Evolutionary conservation across 2,113 vertebrate species (phyloP), one percentile per base, ranked within the genome.

Genomic region (Athene cunicularia): DNA sequence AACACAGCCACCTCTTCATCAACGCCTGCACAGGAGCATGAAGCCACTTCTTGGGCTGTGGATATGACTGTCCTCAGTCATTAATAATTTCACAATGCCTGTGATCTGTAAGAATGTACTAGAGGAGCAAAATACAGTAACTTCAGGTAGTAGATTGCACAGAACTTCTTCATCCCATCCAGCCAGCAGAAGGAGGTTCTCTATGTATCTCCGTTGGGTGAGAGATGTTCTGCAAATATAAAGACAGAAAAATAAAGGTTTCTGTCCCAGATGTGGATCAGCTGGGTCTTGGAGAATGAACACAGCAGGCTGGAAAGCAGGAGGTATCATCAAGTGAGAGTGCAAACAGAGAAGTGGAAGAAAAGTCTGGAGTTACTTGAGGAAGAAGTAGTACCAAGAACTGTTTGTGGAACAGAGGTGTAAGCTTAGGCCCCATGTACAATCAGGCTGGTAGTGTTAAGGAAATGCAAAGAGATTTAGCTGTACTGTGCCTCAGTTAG

Each of bases 121-220:
- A 47, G 32, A 79, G 37, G 21, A 79, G 15, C 6, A 80, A 81
- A 91, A 79, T 23, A 14, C 14, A 33, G 0, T 59, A 52, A 80
- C 14, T 79, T 67, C 49, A 52, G 30, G 11, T 33, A 60, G 19
- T 1, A 59, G 37, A 33, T 63, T 27, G 35, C 39, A 58, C 33
- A 60, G 39, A 79, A 33, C 12, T 52, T 18, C 30, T 84, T 79
- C 30, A 49, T 43, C 27, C 10, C 56, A 53, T 9, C 4, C 1
- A 1, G 24, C 39, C 64, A 64, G 71, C 56, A 49, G 67, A 58
- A 63, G 22, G 3, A 0, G 1, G 5, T 20, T 73, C 35, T 56
- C 19, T 30, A 2, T 30, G 14, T 19, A 4, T 50, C n/a, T 75
- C 21, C 14, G 8, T 11, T 24, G 15, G 8, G 5, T 12, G 0